Conservation (phyloP, 2,888 invertebrate genomes). For the Podabrus alpinus region DNA sequence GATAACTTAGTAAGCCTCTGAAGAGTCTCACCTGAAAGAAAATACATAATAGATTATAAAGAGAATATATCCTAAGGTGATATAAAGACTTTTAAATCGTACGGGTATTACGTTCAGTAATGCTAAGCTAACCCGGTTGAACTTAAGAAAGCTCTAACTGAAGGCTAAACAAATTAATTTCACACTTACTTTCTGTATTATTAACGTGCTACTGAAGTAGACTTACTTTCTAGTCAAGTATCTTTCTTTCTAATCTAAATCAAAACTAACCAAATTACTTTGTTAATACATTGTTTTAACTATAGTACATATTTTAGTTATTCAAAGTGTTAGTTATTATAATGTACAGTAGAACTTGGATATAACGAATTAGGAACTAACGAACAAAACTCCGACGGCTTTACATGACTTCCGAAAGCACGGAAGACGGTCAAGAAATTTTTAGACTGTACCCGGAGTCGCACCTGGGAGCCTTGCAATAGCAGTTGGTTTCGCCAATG, state of each 20-base stretch:
- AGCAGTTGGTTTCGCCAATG: too few relatives aligned
- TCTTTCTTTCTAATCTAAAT: background rate
- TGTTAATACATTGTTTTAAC: background rate
- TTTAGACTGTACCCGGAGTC: too few relatives aligned
- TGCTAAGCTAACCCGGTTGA: background rate
- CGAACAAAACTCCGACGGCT: too few relatives aligned
- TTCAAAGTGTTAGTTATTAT: too few relatives aligned
- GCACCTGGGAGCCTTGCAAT: too few relatives aligned
- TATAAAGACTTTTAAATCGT: background rate
- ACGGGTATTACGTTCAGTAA: background rate
- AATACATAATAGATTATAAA: background rate
- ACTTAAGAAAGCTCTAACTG: background rate
- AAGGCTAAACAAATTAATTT: background rate
- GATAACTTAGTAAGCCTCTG: background rate
- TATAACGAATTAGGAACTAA: too few relatives aligned
- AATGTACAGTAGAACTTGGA: too few relatives aligned
- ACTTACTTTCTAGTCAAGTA: background rate
- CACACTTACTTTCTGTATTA: background rate
- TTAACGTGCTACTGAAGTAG: background rate
- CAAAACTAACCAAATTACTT: background rate
- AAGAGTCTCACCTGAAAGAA: background rate
- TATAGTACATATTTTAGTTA: too few relatives aligned
- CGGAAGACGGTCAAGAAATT: too few relatives aligned
- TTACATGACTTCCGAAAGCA: too few relatives aligned
- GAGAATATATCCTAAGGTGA: background rate